Evolutionary conservation across 1,140 invertebrate genomes (phyloP), one percentile per base, ranked within the genome.

Genomic region (Pachyrhynchus sulphureomaculatus): DNA sequence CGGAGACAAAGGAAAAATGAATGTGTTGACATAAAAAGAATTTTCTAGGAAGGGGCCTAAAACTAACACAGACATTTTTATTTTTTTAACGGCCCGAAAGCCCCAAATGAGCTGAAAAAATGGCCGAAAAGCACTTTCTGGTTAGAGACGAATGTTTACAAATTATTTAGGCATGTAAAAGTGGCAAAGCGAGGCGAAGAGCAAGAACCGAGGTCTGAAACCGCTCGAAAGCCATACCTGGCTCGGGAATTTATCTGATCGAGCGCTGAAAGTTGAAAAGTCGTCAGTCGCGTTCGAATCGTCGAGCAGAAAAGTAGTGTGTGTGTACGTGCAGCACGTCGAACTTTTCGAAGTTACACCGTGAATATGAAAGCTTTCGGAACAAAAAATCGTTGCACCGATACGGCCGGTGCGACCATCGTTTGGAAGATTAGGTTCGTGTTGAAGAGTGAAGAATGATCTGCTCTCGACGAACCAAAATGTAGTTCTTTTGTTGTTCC

Each of bases 141-240:
- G 26, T 56, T 53, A 47, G 45, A 58, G 55, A 58, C 55, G 55
- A 58, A 58, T 58, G 55, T 58, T 58, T 58, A 58, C 55, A 58
- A 58, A 58, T 58, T 58, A 58, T 58, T 58, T 58, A 58, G 55
- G 55, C 55, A 48, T 58, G 55, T 58, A 58, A 58, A 58, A 58
- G 55, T 58, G 55, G 55, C 55, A 58, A 48, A 47, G 26, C 41
- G 55, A 48, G 44, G 55, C 44, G 34, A 48, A 21, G 53, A 56
- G 41, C 39, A 34, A 56, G 41, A 49, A 29, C 26, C 26, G 26
- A 29, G 26, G 26, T 29, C 26, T 29, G 26, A 33, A 48, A 44
- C 55, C 44, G 45, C 36, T 48, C 55, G 55, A 58, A 58, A 58
- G 44, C 55, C 55, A 58, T 58, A 58, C 55, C 55, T 58, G 44